phyloP scores from a whole-genome alignment of 2,888 invertebrate species.

The Megamerina dolium region DNA sequence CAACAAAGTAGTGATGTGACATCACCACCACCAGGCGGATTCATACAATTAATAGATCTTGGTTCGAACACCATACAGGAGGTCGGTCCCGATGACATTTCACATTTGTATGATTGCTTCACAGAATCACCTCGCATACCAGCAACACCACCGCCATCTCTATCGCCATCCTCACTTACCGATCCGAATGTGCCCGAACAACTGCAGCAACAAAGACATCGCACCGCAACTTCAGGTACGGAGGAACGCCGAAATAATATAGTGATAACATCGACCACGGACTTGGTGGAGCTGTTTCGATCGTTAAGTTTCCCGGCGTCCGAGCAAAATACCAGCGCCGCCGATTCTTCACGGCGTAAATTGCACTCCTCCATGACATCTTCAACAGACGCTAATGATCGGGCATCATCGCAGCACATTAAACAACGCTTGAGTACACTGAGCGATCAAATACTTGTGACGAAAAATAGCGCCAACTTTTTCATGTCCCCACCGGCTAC shows the following conservation, averaged over 20 bases:
- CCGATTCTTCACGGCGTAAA: constrained; percentile 10
- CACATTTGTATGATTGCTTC: constrained; percentile 34
- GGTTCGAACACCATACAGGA: constrained; percentile 20
- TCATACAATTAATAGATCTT: constrained; percentile 36
- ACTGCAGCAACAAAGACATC: constrained; percentile 7
- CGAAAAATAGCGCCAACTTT: constrained; percentile 34
- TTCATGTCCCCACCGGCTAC: constrained; percentile 48
- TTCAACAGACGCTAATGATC: constrained; percentile 12
- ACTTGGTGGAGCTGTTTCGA: constrained; percentile 44
- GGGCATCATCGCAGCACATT: constrained; percentile 25
- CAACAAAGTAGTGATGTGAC: constrained; percentile 20
- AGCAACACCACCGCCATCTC: constrained; percentile 42
- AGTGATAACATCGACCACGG: constrained; percentile 41
- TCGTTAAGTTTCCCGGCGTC: constrained; percentile 44
- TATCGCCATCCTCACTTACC: constrained; percentile 38
- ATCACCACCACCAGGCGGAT: constrained; percentile 16
- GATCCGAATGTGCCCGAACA: constrained; percentile 21
- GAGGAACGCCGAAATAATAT: constrained; percentile 25
- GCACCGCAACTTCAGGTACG: too few species aligned
- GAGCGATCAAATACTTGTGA: constrained; percentile 44
- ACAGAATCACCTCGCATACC: constrained; percentile 36
- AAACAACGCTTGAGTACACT: constrained; percentile 45
- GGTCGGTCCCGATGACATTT: constrained; percentile 28
- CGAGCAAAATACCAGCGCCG: constrained; percentile 22
- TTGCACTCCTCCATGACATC: constrained; percentile 8